Conservation (phyloP, 1,140 invertebrate species). For the Hetaerina americana region DNA sequence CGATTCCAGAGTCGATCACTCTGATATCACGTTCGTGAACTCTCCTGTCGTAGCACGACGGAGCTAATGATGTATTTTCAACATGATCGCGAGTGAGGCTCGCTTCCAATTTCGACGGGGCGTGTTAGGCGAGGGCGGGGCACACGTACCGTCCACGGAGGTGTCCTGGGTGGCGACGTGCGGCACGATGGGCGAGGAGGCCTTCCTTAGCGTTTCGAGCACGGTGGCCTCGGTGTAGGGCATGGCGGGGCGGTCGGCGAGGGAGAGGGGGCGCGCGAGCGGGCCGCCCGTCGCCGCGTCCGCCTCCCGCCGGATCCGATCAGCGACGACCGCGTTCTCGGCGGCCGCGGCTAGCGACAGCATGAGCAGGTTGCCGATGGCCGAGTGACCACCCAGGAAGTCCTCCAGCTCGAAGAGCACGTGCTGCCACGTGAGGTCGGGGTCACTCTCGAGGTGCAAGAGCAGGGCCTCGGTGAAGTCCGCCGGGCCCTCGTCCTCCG, state of each 20-base stretch:
- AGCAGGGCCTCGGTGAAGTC: constrained; percentile 66
- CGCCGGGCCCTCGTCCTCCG: constrained; percentile 35
- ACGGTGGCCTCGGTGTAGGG: constrained; percentile 75
- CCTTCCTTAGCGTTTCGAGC: constrained; percentile 60
- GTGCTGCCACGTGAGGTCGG: constrained; percentile 46
- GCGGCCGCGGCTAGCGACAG: constrained; percentile 55
- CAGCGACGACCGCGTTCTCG: constrained; percentile 37
- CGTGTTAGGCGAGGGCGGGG: background rate
- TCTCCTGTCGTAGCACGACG: too few relatives aligned
- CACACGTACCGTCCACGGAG: constrained; percentile 45
- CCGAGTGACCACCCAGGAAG: constrained; percentile 76
- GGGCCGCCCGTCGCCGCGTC: constrained; percentile 39
- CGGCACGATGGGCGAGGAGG: constrained; percentile 80
- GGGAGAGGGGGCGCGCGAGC: constrained; percentile 31
- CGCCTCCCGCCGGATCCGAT: constrained; percentile 53
- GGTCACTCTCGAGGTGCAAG: constrained; percentile 45
- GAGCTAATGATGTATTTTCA: too few relatives aligned
- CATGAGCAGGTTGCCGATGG: constrained; percentile 70
- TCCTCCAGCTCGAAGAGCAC: constrained; percentile 73
- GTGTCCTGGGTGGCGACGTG: constrained; percentile 71
- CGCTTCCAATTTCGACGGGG: too few relatives aligned
- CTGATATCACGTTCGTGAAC: too few relatives aligned
- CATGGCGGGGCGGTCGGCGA: constrained; percentile 52
- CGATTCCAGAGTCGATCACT: too few relatives aligned
- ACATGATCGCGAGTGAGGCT: too few relatives aligned